phyloP scores from a whole-genome alignment of 1,140 invertebrate genomes.

The Eueides isabella region DNA sequence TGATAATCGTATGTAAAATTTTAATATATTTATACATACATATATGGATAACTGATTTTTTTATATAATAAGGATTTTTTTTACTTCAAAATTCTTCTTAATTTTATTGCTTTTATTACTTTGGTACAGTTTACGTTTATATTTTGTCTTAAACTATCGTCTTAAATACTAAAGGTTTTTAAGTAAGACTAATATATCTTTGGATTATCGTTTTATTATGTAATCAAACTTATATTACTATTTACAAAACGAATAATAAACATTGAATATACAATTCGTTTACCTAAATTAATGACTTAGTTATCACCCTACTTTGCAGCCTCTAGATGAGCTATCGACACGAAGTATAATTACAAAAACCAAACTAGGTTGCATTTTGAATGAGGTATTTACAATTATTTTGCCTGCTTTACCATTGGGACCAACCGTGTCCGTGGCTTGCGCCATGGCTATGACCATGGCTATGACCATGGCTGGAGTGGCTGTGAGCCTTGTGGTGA shows the following conservation, averaged over 20 bases:
- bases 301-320: constrained; percentile 79
- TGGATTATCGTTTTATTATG: constrained; percentile 69
- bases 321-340: constrained; percentile 72
- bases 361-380: constrained; percentile 50
- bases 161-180: not conserved
- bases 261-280: constrained; percentile 52
- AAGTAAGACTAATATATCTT: constrained; percentile 58
- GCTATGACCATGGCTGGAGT: not conserved
- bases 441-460: not conserved
- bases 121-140: not conserved
- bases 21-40: too few species aligned
- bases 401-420: constrained; percentile 48
- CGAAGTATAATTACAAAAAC: constrained; percentile 68
- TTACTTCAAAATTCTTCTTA: too few species aligned
- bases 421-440: constrained; percentile 48
- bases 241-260: constrained; percentile 64
- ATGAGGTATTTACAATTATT: constrained; percentile 35
- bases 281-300: constrained; percentile 79
- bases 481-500: constrained; percentile 62
- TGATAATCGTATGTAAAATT: too few species aligned
- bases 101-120: too few species aligned
- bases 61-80: too few species aligned
- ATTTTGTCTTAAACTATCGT: not conserved
- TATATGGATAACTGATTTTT: too few species aligned
- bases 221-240: constrained; percentile 71